Evolutionary conservation across 2,888 invertebrate genomes (phyloP), one percentile per base, ranked within the genome.

Genomic region (Linhomoeus sp.): DNA sequence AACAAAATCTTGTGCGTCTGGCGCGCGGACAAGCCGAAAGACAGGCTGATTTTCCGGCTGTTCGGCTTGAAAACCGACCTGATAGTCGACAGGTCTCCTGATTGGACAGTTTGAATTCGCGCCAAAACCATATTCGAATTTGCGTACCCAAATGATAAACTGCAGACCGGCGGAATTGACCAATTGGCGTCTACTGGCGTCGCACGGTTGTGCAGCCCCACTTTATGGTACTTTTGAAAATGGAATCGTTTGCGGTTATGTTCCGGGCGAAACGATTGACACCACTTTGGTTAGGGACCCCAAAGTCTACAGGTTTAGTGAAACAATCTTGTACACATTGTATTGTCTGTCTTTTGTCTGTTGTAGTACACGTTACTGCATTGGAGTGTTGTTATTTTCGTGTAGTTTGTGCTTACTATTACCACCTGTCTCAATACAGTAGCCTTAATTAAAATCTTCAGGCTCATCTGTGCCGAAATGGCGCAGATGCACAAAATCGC

Each of bases 1-100:
- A 62, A 62, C 49, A 58, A 58, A 46, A 60, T 63, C 23, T 57
- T 62, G 37, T 45, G 56, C 17, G 51, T 51, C 17, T 51, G 49
- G 43, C 49, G 51, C 7, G 37, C 24, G 20, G 35, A 50, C 33
- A 39, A 36, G 14, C 50, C 47, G 3, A 36, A 29, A 14, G 55
- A 58, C 12, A 45, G 49, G 37, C 47, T 65, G 36, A 53, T 64
- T 22, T 57, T 65, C 48, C 55, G 65, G 7, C 29, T 29, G 7
- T 29, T 29, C 29, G 29, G 29, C 5, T 12, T 9, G 29, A 29
- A 29, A 12, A 29, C 29, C 29, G 29, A 29, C 7, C 29, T 29
- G 29, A 5, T 29, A 5, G 12, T 38, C 20, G 38, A 19, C 17
- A 5, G 38, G 38, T 19, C 3, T 17, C 17, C 9, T 20, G 5